Evolutionary conservation across 2,113 vertebrate species (phyloP).

Genomic region (Oncorhynchus masou): DNA sequence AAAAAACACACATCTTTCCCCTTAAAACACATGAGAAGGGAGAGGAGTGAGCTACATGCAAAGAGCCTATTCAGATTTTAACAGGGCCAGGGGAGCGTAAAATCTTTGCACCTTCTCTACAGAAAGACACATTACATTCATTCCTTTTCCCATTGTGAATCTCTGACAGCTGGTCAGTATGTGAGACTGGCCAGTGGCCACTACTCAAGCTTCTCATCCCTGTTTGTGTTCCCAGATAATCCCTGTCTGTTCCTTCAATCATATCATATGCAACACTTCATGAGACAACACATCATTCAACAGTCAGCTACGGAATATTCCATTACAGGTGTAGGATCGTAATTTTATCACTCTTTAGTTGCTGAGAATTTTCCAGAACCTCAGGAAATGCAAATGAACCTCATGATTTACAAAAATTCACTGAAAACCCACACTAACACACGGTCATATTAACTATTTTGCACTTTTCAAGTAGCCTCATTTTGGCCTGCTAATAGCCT

Average conservation of each 20-base stretch:
- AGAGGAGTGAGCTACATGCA: not conserved
- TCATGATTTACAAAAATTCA: too few species aligned
- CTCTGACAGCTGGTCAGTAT: not conserved
- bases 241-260: not conserved
- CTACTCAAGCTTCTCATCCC: not conserved
- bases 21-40: constrained; percentile 13
- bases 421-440: too few species aligned
- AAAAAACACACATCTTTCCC: constrained; percentile 26
- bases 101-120: not conserved
- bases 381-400: too few species aligned
- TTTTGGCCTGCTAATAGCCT: too few species aligned
- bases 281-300: not conserved
- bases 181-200: not conserved
- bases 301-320: not conserved
- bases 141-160: not conserved
- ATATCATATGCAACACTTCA: not conserved
- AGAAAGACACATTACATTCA: not conserved
- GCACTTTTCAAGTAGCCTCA: too few species aligned
- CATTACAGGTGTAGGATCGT: not conserved
- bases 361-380: too few species aligned
- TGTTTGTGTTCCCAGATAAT: not conserved
- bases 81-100: not conserved
- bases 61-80: not conserved
- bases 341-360: too few species aligned
- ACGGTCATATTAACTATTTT: too few species aligned